These are phyloP conservation scores for Triplophysa yarkandensis DNA, from an alignment of 2,797 vertebrate species.

Conservation along the genomic window DNA sequence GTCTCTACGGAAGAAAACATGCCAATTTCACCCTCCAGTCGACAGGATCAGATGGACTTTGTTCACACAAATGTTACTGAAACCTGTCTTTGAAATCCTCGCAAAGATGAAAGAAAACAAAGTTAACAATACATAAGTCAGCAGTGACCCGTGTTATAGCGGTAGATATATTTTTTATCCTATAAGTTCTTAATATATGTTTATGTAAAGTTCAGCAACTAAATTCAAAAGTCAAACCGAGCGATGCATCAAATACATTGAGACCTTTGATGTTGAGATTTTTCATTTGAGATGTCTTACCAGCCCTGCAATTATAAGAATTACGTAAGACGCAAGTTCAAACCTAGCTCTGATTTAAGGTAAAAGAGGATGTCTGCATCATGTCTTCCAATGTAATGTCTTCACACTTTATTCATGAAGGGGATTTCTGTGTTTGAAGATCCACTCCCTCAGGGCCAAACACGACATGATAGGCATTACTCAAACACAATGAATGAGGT, in stretches of 20 bases:
- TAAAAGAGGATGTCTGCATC: neutral
- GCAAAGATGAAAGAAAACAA: conserved; percentile 12
- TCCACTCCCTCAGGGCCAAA: neutral
- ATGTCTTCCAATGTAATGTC: neutral
- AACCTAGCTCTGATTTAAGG: neutral
- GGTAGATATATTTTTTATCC: neutral
- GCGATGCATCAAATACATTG: no score
- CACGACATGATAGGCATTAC: conserved; percentile 25
- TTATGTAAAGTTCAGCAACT: no score
- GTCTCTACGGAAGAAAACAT: neutral
- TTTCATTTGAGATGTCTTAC: neutral
- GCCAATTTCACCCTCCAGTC: conserved; percentile 29
- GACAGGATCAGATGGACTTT: conserved; percentile 15
- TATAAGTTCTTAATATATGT: neutral
- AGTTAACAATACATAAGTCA: neutral
- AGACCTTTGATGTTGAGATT: no score
- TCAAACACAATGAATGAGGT: conserved; percentile 20
- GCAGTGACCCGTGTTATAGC: conserved; percentile 6
- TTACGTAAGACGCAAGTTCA: neutral
- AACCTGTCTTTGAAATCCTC: conserved; percentile 18
- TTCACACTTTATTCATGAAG: conserved; percentile 7
- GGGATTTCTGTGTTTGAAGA: conserved; percentile 20
- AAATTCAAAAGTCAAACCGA: no score
- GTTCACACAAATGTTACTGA: conserved; percentile 10
- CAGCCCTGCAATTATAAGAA: neutral